Conservation (phyloP, 2,888 invertebrate species). For the Sphecodes monilicornis region DNA sequence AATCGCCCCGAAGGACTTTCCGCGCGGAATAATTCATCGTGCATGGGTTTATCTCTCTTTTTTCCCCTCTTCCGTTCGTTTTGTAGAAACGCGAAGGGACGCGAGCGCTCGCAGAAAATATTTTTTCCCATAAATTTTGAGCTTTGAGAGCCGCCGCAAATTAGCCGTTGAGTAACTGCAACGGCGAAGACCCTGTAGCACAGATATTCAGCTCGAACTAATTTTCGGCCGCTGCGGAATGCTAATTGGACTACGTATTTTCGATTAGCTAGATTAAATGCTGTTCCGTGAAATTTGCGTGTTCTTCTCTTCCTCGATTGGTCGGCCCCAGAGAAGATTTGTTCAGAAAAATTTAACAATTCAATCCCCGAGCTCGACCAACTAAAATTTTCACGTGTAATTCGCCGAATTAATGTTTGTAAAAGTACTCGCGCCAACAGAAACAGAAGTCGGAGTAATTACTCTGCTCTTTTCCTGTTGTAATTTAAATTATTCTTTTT, state of each 20-base stretch:
- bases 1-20: background rate
- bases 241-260: slow-evolving; percentile 57
- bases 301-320: background rate
- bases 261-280: slow-evolving; percentile 52
- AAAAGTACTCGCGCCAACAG: background rate
- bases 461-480: background rate
- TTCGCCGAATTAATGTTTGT: too few relatives aligned
- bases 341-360: background rate
- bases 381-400: background rate
- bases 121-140: slow-evolving; percentile 5
- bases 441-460: background rate
- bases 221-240: slow-evolving; percentile 52
- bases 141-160: background rate
- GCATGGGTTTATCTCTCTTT: slow-evolving; percentile 1
- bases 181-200: slow-evolving; percentile 3
- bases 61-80: background rate
- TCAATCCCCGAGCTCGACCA: too few relatives aligned
- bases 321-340: background rate
- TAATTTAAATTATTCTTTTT: too few relatives aligned
- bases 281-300: background rate
- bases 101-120: slow-evolving; percentile 4
- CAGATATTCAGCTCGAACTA: slow-evolving; percentile 42
- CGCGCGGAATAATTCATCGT: slow-evolving; percentile 18
- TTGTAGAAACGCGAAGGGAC: background rate
- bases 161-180: background rate